Percentiles rank a stretch among this genome's conserved stretches.
Conservation (phyloP, 2,888 invertebrate genomes). For the Conops quadrifasciatus region DNA sequence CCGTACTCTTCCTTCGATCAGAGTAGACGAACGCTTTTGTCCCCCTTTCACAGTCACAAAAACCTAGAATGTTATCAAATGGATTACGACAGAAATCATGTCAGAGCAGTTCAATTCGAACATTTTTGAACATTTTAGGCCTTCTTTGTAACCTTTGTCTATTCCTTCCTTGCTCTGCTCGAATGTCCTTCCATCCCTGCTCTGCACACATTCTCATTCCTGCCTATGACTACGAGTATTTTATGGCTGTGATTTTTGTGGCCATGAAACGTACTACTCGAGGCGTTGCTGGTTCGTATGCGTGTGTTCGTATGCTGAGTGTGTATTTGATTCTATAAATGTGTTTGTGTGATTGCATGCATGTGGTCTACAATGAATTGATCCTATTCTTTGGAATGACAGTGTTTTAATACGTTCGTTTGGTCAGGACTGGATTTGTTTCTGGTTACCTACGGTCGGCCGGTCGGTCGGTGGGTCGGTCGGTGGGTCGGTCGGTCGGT, state of each 20-base stretch:
- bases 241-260: conserved; percentile 28
- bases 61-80: background rate
- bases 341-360: background rate
- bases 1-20: no score
- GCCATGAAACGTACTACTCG: background rate
- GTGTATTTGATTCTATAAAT: background rate
- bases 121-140: conserved; percentile 24
- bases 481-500: background rate
- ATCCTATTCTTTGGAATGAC: conserved; percentile 7
- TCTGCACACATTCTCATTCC: no score
- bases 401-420: conserved; percentile 5
- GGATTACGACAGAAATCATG: conserved; percentile 38
- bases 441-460: conserved; percentile 5
- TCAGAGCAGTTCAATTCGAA: conserved; percentile 37
- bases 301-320: background rate
- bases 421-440: conserved; percentile 5
- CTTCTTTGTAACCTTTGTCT: background rate
- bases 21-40: no score
- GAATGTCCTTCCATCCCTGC: no score
- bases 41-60: no score
- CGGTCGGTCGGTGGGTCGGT: background rate
- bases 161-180: no score
- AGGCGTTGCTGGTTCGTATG: background rate
- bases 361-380: conserved; percentile 12
- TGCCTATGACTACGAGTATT: background rate